Evolutionary conservation across 1,140 invertebrate genomes (phyloP), one percentile per base, ranked within the genome.

Genomic region (Tetranychus cinnabarinus): DNA sequence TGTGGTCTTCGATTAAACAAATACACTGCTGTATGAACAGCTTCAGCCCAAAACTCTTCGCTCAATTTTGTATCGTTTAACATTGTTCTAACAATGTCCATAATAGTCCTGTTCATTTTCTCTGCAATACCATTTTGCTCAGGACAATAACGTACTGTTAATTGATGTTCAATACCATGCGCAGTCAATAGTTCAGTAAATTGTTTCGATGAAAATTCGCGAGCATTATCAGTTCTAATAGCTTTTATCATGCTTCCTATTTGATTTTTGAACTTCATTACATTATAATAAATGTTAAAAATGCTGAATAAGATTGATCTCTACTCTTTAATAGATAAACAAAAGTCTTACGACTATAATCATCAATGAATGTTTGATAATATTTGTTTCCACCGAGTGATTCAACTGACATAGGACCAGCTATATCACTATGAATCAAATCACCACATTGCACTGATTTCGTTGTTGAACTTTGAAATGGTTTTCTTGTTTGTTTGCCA

Each of bases 321-420:
- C 58, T 63, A 15, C 33, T 42, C 36, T 58, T 61, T 3, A 63
- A 7, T 15, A 63, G 57, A 45, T 34, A 42, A 6, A 61, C 36
- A 12, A 34, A 23, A 33, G 23, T 15, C 31, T 46, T 58, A 23
- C 48, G n/a, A 2, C 59, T 59, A 12, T 39, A 42, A 35, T 58
- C 59, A 33, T 63, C 62, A 12, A 56, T 55, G 23, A 60, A 50
- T 6, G 36, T 34, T 31, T 61, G 36, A 61, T 46, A 63, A 57
- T 61, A 63, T n/a, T 35, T 10, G 2, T 6, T 47, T 46, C 62
- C 62, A 37, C 39, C 59, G 31, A 48, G 12, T 4, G 39, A 36
- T 3, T 36, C 6, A 31, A 56, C 12, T 31, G 12, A n/a, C 7
- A 58, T 62, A 13, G 54, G 56, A 23, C 54, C 61, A 31, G 31